These are phyloP conservation scores for Thomomys bottae DNA, from an alignment of 2,113 vertebrate genomes.

Conservation along the genomic window DNA sequence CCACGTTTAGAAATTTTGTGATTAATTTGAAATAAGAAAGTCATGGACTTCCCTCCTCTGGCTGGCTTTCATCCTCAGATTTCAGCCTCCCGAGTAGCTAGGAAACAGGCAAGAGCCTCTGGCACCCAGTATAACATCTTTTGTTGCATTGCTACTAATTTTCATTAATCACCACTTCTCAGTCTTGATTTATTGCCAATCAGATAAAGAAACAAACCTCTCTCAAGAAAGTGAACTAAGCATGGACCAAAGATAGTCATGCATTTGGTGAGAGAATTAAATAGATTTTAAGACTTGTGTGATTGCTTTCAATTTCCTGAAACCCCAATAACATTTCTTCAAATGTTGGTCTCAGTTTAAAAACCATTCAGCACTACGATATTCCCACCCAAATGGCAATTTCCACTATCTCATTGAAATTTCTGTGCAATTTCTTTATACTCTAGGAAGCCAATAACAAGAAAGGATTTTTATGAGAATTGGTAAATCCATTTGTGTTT, in stretches of 20 bases:
- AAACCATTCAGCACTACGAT: not conserved
- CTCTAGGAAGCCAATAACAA: not conserved
- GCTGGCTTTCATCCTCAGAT: too few species aligned
- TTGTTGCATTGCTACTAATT: not conserved
- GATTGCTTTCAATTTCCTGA: not conserved
- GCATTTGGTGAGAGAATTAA: not conserved
- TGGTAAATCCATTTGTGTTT: not conserved
- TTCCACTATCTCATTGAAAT: not conserved
- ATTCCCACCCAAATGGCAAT: not conserved
- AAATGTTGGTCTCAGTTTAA: not conserved
- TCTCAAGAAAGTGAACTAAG: not conserved
- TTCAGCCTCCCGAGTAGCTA: too few species aligned
- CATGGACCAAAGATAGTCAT: not conserved
- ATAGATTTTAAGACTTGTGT: not conserved
- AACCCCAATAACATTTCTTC: not conserved
- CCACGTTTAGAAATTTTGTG: too few species aligned
- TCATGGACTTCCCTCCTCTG: too few species aligned
- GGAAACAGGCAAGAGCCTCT: too few species aligned
- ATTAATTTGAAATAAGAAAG: too few species aligned
- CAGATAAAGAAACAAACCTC: not conserved
- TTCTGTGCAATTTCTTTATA: not conserved
- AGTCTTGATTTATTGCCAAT: not conserved
- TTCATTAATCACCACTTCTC: not conserved
- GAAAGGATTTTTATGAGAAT: slow-evolving; percentile 9
- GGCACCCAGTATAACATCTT: not conserved